A percentile compares a stretch with the other conserved stretches of the same genome.
Conservation (phyloP, 92 coral and sea anemone species). For the Palythoa grandis region DNA sequence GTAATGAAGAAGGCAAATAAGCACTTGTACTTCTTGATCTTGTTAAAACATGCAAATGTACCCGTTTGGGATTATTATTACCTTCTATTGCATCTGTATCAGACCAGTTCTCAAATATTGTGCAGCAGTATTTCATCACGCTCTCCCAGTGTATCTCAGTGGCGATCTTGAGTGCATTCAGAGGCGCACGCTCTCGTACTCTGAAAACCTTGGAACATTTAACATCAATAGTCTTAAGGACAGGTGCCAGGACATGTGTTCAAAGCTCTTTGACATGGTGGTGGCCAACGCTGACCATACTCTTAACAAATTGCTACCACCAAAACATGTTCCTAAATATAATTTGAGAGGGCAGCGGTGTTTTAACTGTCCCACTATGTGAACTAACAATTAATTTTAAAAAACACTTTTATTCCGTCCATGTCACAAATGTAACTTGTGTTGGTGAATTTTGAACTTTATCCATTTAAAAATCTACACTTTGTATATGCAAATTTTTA, state of each 20-base stretch:
- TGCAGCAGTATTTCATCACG: too few species aligned
- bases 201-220: conserved; percentile 5
- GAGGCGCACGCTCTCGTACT: conserved; percentile 26
- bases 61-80: too few species aligned
- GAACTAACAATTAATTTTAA: neutral
- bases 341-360: neutral
- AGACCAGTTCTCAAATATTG: conserved; percentile 31
- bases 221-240: too few species aligned
- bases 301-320: conserved; percentile 36
- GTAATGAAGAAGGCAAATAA: conserved; percentile 49
- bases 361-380: neutral
- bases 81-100: conserved; percentile 29
- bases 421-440: too few species aligned
- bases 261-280: conserved; percentile 28
- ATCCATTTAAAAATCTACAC: too few species aligned
- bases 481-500: too few species aligned
- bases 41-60: too few species aligned
- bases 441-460: too few species aligned
- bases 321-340: conserved; percentile 1
- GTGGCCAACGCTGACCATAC: too few species aligned
- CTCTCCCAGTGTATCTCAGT: neutral
- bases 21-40: conserved; percentile 31
- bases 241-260: too few species aligned
- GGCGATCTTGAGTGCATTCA: conserved; percentile 19
- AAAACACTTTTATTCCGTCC: neutral